phyloP scores from a whole-genome alignment of 1,140 invertebrate genomes.

The Orussus abietinus region DNA sequence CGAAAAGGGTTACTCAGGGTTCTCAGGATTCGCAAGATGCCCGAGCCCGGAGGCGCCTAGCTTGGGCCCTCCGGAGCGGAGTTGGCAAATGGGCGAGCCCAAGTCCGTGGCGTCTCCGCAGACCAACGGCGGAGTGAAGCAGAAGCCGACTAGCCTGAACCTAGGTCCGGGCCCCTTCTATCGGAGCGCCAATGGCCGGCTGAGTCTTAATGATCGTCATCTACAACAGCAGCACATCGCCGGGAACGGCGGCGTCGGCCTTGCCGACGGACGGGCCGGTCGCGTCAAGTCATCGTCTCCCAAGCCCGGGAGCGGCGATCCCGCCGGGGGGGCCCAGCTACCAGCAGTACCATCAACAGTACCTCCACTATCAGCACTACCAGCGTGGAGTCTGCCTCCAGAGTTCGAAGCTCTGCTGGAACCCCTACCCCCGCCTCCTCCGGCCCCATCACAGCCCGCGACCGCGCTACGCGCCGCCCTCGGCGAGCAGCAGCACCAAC shows the following conservation, averaged over 20 bases:
- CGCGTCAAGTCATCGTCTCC: slow-evolving; percentile 24
- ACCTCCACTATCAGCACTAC: slow-evolving; percentile 33
- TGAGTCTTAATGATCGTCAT: slow-evolving; percentile 47
- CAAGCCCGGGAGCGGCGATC: slow-evolving; percentile 18
- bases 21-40: too few species aligned
- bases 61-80: too few species aligned
- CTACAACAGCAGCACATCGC: slow-evolving; percentile 37
- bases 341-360: slow-evolving; percentile 37
- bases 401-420: slow-evolving; percentile 44
- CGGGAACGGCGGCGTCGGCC: slow-evolving; percentile 31
- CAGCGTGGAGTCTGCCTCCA: slow-evolving; percentile 35
- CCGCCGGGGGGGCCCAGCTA: slow-evolving; percentile 24
- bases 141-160: slow-evolving; percentile 49
- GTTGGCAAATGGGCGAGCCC: slow-evolving; percentile 48
- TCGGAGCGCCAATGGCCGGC: slow-evolving; percentile 45
- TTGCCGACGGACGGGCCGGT: slow-evolving; percentile 28
- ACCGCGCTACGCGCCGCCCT: slow-evolving; percentile 16
- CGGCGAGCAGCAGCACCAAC: slow-evolving; percentile 16
- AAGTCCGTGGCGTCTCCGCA: slow-evolving; percentile 44
- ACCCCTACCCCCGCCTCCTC: slow-evolving; percentile 44
- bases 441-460: slow-evolving; percentile 33
- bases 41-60: too few species aligned
- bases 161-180: slow-evolving; percentile 46
- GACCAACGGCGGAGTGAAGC: slow-evolving; percentile 49
- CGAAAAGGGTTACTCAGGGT: too few species aligned